Evolutionary conservation across 2,888 invertebrate species (phyloP).

Genomic region (Tyria jacobaeae): DNA sequence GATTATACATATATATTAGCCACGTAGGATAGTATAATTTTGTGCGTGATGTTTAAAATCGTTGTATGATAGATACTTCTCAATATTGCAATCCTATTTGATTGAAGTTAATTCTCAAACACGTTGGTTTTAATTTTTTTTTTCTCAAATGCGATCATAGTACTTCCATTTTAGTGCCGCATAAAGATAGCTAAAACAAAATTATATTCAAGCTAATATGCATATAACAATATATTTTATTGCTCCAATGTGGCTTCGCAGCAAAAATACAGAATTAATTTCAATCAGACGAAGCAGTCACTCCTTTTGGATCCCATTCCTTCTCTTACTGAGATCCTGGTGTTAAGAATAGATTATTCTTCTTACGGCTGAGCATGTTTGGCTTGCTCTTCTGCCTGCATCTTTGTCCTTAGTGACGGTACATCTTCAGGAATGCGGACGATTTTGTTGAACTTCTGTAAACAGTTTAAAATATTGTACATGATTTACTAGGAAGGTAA

Average conservation of each 20-base stretch:
- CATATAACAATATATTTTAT: not conserved
- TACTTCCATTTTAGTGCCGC: slow-evolving; percentile 15
- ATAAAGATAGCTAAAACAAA: not conserved
- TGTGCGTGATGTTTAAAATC: slow-evolving; percentile 62
- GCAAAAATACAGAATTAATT: slow-evolving; percentile 4
- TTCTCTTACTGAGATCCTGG: slow-evolving; percentile 43
- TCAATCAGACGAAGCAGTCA: slow-evolving; percentile 42
- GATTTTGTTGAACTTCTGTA: slow-evolving; percentile 93
- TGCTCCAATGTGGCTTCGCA: not conserved
- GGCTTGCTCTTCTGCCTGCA: slow-evolving; percentile 87
- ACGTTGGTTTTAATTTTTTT: not conserved
- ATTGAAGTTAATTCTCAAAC: slow-evolving; percentile 22
- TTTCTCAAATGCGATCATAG: not conserved
- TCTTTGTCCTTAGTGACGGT: slow-evolving; percentile 91
- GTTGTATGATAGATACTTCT: slow-evolving; percentile 38
- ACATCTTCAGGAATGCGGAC: slow-evolving; percentile 95
- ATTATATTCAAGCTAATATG: not conserved
- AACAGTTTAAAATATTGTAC: slow-evolving; percentile 40
- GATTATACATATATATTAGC: slow-evolving; percentile 51
- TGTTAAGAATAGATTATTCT: slow-evolving; percentile 33
- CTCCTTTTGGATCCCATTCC: slow-evolving; percentile 36
- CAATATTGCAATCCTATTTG: slow-evolving; percentile 29
- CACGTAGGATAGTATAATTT: slow-evolving; percentile 44
- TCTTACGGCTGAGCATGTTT: slow-evolving; percentile 70
- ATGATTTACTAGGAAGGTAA: not conserved